Evolutionary conservation across 2,888 invertebrate species (phyloP).

Genomic region (Cataglyphis albicans): DNA sequence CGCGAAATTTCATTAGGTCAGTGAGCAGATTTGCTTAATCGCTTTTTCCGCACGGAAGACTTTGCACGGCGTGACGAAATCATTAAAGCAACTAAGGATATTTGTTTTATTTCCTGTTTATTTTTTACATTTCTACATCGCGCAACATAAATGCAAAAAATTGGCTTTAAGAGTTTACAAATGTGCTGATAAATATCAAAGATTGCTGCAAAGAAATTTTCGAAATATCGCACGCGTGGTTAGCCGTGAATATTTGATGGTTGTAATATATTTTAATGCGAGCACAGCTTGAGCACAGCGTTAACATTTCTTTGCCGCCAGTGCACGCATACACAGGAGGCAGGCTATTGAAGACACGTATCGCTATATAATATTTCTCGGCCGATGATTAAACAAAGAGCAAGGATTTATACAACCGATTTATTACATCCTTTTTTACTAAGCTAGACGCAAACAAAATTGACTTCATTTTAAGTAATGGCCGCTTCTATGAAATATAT

Average conservation of each 20-base stretch:
- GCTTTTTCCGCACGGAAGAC: background rate
- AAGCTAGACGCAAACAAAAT: background rate
- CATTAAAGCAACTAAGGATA: background rate
- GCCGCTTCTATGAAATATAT: background rate
- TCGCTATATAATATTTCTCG: background rate
- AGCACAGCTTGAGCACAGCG: background rate
- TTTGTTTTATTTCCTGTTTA: background rate
- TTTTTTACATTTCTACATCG: slow-evolving; percentile 1
- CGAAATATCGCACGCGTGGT: background rate
- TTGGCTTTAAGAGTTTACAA: background rate
- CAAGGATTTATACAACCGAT: slow-evolving; percentile 1
- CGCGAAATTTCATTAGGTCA: too few relatives aligned
- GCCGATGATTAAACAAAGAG: background rate
- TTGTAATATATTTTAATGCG: slow-evolving; percentile 20
- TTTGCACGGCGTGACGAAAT: background rate
- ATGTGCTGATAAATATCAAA: too few relatives aligned
- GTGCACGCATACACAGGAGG: too few relatives aligned
- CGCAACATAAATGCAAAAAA: background rate
- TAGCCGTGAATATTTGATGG: slow-evolving; percentile 8
- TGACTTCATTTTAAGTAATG: background rate
- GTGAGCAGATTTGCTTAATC: slow-evolving; percentile 11
- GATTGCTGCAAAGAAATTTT: background rate
- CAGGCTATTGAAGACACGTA: background rate
- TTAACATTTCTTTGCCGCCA: background rate
- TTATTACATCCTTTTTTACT: background rate